These are phyloP conservation scores for Hippocampus mohnikei DNA, from an alignment of 2,113 vertebrate species.

Conservation along the genomic window DNA sequence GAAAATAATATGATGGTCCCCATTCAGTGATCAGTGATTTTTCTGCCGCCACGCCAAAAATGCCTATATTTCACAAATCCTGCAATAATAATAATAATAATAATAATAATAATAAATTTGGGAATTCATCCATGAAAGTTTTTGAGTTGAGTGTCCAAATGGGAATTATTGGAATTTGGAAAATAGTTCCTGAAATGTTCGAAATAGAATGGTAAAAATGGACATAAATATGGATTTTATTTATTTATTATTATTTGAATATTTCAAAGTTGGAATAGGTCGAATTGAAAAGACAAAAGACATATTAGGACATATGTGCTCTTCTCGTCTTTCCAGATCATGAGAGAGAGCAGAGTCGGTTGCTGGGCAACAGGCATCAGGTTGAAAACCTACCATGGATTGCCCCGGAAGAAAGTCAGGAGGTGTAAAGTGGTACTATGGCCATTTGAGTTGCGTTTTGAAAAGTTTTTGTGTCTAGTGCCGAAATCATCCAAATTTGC, in stretches of 20 bases:
- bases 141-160: too few species aligned
- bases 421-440: not conserved
- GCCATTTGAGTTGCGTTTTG: not conserved
- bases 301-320: not conserved
- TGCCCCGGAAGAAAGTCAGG: not conserved
- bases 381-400: not conserved
- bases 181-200: too few species aligned
- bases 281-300: not conserved
- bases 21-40: too few species aligned
- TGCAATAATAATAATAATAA: too few species aligned
- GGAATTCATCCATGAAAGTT: too few species aligned
- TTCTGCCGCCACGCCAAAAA: too few species aligned
- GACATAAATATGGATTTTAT: too few species aligned
- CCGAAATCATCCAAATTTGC: not conserved
- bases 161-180: too few species aligned
- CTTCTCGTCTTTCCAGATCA: not conserved
- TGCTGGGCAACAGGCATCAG: slow-evolving; percentile 2
- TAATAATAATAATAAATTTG: too few species aligned
- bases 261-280: not conserved
- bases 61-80: too few species aligned
- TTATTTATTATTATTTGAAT: not conserved
- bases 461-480: not conserved
- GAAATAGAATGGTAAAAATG: too few species aligned
- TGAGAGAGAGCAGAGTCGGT: not conserved
- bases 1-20: too few species aligned